phyloP scores from a whole-genome alignment of 2,113 vertebrate genomes.

The Phyllostomus hastatus region DNA sequence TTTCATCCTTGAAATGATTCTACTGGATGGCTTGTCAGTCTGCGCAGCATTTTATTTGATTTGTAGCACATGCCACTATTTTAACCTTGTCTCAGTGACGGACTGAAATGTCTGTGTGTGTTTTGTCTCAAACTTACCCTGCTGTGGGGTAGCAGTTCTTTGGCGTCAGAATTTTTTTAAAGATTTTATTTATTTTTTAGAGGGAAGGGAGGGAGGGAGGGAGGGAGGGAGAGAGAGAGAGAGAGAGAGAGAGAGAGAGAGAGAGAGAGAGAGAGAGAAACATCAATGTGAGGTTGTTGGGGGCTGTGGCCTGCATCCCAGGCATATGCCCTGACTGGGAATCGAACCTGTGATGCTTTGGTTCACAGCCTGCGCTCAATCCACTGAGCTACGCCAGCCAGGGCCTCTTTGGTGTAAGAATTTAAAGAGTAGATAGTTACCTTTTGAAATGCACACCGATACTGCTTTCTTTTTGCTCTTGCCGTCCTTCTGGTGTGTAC shows the following conservation, averaged over 20 bases:
- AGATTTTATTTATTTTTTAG: too few species aligned
- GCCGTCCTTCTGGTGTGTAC: not conserved
- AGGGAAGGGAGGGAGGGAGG: too few species aligned
- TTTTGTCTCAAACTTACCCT: not conserved
- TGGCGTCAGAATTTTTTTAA: not conserved
- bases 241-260: too few species aligned
- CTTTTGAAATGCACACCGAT: not conserved
- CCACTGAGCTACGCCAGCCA: too few species aligned
- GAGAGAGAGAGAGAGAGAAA: too few species aligned
- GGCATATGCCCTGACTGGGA: too few species aligned
- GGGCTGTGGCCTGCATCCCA: too few species aligned
- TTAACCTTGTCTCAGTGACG: not conserved
- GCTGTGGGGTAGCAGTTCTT: not conserved
- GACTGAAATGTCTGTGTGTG: not conserved
- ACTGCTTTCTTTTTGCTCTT: not conserved
- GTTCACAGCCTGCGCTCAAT: too few species aligned
- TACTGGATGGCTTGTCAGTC: not conserved
- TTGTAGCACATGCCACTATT: not conserved
- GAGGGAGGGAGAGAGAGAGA: too few species aligned
- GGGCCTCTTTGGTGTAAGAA: not conserved
- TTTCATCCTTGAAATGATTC: constrained; percentile 20
- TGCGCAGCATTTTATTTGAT: not conserved
- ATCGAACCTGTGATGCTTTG: too few species aligned
- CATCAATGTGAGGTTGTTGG: too few species aligned
- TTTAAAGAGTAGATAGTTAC: not conserved